Evolutionary conservation across 1,140 invertebrate species (phyloP).

Genomic region (Andrena cerasifolii): DNA sequence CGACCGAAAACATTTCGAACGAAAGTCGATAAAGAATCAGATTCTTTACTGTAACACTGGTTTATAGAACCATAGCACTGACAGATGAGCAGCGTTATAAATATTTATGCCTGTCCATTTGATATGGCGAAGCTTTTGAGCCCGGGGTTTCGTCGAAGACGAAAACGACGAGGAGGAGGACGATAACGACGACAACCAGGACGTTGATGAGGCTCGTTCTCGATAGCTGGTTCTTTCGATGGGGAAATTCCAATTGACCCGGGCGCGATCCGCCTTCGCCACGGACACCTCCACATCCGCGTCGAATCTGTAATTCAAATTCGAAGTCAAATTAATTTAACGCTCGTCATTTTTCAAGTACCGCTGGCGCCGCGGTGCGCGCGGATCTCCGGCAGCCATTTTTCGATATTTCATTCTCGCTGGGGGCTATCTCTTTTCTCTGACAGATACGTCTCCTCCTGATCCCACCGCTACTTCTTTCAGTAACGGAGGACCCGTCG

Average conservation of each 20-base stretch:
- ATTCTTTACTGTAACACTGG: neutral
- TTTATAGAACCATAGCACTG: slow-evolving; percentile 19
- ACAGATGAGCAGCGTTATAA: slow-evolving; percentile 59
- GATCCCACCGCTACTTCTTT: slow-evolving; percentile 42
- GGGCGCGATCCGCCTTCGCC: slow-evolving; percentile 56
- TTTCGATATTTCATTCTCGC: slow-evolving; percentile 67
- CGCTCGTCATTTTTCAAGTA: slow-evolving; percentile 72
- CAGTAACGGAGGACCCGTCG: slow-evolving; percentile 9
- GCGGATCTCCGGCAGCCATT: slow-evolving; percentile 48
- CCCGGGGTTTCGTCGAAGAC: slow-evolving; percentile 21
- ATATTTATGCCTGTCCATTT: slow-evolving; percentile 55
- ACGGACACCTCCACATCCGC: slow-evolving; percentile 50
- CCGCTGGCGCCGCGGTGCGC: slow-evolving; percentile 52
- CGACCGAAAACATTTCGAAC: too few species aligned
- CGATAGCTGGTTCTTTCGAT: slow-evolving; percentile 39
- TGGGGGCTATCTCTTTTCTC: slow-evolving; percentile 8
- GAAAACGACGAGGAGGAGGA: neutral
- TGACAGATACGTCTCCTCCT: slow-evolving; percentile 57
- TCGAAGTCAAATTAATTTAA: slow-evolving; percentile 75
- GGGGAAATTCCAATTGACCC: slow-evolving; percentile 52
- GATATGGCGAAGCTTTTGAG: slow-evolving; percentile 29
- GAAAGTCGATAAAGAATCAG: neutral
- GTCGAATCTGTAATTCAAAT: slow-evolving; percentile 71
- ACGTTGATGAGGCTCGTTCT: slow-evolving; percentile 51
- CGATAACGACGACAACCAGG: slow-evolving; percentile 8